Conservation (phyloP, 2,888 invertebrate species). For the Oscheius sp. region DNA sequence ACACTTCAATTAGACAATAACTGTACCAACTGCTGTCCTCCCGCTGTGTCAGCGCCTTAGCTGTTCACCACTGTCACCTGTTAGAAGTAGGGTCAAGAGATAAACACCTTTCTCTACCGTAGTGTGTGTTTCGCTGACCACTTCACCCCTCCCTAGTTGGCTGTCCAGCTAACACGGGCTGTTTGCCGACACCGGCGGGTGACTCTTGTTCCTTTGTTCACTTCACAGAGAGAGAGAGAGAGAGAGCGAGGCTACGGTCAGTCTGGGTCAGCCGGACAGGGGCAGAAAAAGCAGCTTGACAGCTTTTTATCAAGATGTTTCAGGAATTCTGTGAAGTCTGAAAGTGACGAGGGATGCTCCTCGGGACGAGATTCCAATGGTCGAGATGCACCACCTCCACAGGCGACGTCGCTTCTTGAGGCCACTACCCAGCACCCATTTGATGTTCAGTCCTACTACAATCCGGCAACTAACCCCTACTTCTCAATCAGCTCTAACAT, state of each 20-base stretch:
- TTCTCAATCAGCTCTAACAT: constrained; percentile 3
- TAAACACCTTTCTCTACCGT: constrained; percentile 17
- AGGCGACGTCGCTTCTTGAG: constrained; percentile 9
- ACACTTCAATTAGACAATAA: constrained; percentile 6
- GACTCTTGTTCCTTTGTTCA: constrained; percentile 35
- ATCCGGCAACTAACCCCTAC: constrained; percentile 7
- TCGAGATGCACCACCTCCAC: constrained; percentile 12
- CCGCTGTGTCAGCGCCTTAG: neutral
- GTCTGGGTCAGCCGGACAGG: constrained; percentile 18
- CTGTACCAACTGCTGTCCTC: constrained; percentile 13
- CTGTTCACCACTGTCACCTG: neutral
- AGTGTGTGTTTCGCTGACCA: constrained; percentile 32
- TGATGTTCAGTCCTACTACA: constrained; percentile 36
- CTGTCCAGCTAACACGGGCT: constrained; percentile 35
- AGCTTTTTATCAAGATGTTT: neutral
- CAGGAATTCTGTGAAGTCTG: constrained; percentile 43
- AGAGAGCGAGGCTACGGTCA: constrained; percentile 17
- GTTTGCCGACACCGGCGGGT: constrained; percentile 33
- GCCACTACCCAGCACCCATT: constrained; percentile 27
- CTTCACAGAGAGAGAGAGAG: neutral
- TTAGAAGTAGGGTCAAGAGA: constrained; percentile 18
- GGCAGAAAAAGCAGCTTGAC: neutral
- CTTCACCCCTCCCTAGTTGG: constrained; percentile 38
- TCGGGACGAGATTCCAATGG: constrained; percentile 57
- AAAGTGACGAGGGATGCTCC: constrained; percentile 56